Base-by-base conservation (phyloP, 2,888 invertebrate species). In the Lysandra coridon region DNA sequence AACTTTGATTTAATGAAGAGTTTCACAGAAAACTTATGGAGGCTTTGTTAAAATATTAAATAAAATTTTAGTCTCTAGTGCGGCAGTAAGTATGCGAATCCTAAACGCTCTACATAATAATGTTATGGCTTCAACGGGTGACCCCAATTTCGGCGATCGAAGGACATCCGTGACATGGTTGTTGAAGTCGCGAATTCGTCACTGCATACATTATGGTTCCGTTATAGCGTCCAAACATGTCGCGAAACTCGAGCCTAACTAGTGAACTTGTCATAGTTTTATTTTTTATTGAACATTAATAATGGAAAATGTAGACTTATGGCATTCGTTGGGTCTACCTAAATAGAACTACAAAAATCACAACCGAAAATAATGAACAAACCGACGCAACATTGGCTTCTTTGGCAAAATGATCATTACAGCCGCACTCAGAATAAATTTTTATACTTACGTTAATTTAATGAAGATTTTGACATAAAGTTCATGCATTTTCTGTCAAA, bases 141-240 rank as follows among this genome's bases (percentile, higher is more conserved):
- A 57, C 76, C 53, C n/a, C 76, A 76, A 57, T 76, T 12, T 53
- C 17, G 10, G 57, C 53, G 53, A 76, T 44, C 76, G 76, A 76
- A 76, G 76, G 76, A 76, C 76, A 76, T 57, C 57, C 76, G 57
- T 53, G 57, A 53, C 57, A 14, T 12, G 76, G 44, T 44, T 57
- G 53, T 76, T 4, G 53, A 53, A 57, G 76, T 33, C 53, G 30
- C 76, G 5, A 76, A 76, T 49, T 75, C 74, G 40, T 74, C 76
- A 76, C 76, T 30, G 76, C 33, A 76, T 76, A 57, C 57, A 53
- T 57, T 33, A 76, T 6, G 30, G 76, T 76, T 14, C 76, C 76
- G 76, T 76, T 76, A 76, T 14, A 74, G 10, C 12, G 23, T 33
- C 33, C 53, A 6, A 76, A 23, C 53, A 53, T 53, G 76, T 57